Percentiles rank a stretch among this genome's conserved stretches.
Conservation (phyloP, 2,888 invertebrate species). For the Oasisia sp. region DNA sequence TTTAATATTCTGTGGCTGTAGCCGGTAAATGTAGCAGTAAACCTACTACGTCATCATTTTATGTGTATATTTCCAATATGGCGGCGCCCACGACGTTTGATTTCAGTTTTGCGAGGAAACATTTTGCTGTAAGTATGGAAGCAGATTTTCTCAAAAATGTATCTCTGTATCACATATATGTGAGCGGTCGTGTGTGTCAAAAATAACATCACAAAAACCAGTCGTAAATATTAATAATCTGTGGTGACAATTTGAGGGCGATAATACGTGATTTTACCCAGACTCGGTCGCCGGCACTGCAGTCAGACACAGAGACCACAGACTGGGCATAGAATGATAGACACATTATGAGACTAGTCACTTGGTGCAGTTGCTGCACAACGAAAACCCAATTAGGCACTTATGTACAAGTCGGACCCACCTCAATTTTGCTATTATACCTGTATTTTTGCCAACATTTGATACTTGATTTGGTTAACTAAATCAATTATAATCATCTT, state of each 20-base stretch:
- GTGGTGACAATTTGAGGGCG: background rate
- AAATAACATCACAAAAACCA: background rate
- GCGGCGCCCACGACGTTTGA: slow-evolving; percentile 49
- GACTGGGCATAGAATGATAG: no score
- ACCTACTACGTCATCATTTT: slow-evolving; percentile 24
- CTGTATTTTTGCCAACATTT: no score
- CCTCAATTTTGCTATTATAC: no score
- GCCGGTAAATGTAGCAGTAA: slow-evolving; percentile 19
- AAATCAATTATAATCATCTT: no score
- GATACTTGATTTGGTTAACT: no score
- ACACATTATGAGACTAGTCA: no score
- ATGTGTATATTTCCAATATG: slow-evolving; percentile 44
- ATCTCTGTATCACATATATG: background rate
- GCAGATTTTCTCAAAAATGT: background rate
- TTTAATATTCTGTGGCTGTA: background rate
- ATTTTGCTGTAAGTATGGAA: slow-evolving; percentile 47
- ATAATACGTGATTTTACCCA: background rate
- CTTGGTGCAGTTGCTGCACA: no score
- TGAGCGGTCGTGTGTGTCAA: background rate
- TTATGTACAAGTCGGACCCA: no score
- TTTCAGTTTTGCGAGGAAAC: slow-evolving; percentile 48
- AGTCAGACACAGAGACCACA: no score
- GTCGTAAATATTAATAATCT: background rate
- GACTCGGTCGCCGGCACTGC: no score
- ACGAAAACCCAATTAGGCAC: no score